These are phyloP conservation scores for Clavelina lepadiformis DNA, from an alignment of 23 tunicate species.

Conservation along the genomic window DNA sequence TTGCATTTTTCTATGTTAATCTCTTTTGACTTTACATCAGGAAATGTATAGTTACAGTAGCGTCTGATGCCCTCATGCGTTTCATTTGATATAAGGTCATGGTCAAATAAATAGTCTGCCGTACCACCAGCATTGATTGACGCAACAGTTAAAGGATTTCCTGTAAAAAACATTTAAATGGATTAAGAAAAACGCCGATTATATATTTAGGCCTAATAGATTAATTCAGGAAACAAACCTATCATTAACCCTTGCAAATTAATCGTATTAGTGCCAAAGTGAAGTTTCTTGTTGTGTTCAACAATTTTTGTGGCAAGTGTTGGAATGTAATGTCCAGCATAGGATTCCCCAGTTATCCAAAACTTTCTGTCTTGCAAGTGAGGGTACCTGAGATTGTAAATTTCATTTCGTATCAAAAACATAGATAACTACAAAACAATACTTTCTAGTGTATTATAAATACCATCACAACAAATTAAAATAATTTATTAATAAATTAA, in stretches of 20 bases:
- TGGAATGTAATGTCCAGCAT: slow-evolving; percentile 16
- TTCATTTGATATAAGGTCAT: neutral
- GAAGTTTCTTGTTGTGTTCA: neutral
- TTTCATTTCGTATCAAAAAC: neutral
- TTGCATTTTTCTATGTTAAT: neutral
- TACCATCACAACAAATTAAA: no score
- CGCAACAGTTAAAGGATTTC: slow-evolving; percentile 2
- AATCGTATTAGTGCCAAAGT: neutral
- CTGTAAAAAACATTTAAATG: neutral
- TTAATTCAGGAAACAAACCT: slow-evolving; percentile 7
- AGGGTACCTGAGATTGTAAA: neutral
- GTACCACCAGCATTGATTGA: neutral
- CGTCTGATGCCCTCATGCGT: slow-evolving; percentile 2
- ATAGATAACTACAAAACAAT: no score
- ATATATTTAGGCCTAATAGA: no score
- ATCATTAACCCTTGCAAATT: slow-evolving; percentile 12
- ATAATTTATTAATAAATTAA: no score
- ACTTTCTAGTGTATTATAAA: no score
- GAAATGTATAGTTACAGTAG: slow-evolving; percentile 7
- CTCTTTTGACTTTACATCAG: neutral
- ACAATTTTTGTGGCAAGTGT: slow-evolving; percentile 4
- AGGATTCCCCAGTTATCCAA: slow-evolving; percentile 15
- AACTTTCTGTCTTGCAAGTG: slow-evolving; percentile 1
- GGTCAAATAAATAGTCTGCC: neutral
- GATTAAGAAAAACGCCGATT: no score